Base-by-base conservation (phyloP, 2,888 invertebrate genomes). In the Copidosoma aretas region DNA sequence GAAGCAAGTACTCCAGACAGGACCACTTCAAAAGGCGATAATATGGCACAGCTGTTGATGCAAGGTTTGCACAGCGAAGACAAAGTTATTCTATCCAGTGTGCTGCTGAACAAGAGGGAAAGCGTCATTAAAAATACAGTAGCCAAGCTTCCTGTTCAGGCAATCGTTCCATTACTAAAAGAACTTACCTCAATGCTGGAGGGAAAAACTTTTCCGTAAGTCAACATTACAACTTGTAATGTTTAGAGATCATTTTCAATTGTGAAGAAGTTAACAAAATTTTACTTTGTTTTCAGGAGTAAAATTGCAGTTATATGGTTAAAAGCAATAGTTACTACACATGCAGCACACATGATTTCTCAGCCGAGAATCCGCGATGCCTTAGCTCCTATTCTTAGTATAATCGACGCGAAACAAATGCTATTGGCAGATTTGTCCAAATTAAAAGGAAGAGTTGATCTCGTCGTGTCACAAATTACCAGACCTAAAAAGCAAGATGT, bases 31-130 rank as follows among this genome's bases (percentile, higher is more conserved):
- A 80, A 79, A 71, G 86, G 86, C 71, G 86, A 87, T 1, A 95
- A 93, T 83, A 87, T 94, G 77, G 91, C 92, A 1, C 92, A 93
- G 72, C 85, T 96, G 12, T 84, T 97, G 12, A 86, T 94, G 64
- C 96, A 93, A 82, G 95, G 94, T 0, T 84, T 97, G 43, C 93
- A 93, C 77, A 96, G 95, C 78, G 91, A 91, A 77, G 95, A 97
- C 80, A 88, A 87, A 71, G 86, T 84, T 54, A 89, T 96, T 76
- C 84, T 97, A 41, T 86, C 88, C 73, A 89, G 88, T 64, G 95
- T 95, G 1, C 85, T 97, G 1, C 86, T 87, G 54, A 88, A 87
- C 60, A 87, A 88, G 60, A 91, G 93, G 64, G 86, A 89, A 22
- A 86, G 83, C 0, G 86, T 93, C 0, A 92, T 97, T 10, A 84